Base-by-base conservation (phyloP, 2,113 vertebrate species). In the Telmatochromis brichardi region DNA sequence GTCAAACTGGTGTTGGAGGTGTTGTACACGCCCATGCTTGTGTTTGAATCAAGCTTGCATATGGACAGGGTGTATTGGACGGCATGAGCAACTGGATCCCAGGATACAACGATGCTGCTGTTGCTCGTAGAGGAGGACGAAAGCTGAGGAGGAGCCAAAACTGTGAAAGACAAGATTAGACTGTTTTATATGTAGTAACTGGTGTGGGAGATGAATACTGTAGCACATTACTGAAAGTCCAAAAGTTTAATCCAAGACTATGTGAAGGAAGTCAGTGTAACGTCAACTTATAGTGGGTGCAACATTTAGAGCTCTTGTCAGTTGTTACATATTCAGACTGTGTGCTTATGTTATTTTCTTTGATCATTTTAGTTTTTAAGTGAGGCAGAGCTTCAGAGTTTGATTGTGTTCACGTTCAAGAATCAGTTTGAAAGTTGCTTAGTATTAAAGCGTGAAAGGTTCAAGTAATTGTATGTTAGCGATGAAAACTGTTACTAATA, bases 81-180 rank as follows among this genome's bases (percentile, higher is more conserved):
- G 9, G 97, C 97, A 76, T 96, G 82, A 2, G 85, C 78, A 7
- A 98, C 95, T 23, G 94, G 88, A 35, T 82, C 79, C 98, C 97
- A 99, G 80, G 92, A 96, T 7, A 98, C 94, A 5, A 94, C 85
- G 65, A 99, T 97, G 71, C 96, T 97, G 93, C 97, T 93, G 55
- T 96, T 97, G 19, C 92, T 96, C 1, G 89, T 96, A 83, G 98
- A 98, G 58, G 89, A 96, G 53, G 96, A 93, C 80, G 91, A 92
- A 19, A 98, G 86, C 86, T 96, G 6, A 1, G 97, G 97, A 81
- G 98, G 96, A 19, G 97, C 92, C 94, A 99, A 90, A 40, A 97
- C 98, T 99, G 95, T 78, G 55, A 80, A 92, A 50, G 63, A 88
- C 35, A 84, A 68, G 23, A 68, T 78, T 51, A n/a, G 10, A 63